Percentiles rank a stretch among this genome's conserved stretches.
phyloP scores from a whole-genome alignment of 2,888 invertebrate species.

The Coelopa pilipes region DNA sequence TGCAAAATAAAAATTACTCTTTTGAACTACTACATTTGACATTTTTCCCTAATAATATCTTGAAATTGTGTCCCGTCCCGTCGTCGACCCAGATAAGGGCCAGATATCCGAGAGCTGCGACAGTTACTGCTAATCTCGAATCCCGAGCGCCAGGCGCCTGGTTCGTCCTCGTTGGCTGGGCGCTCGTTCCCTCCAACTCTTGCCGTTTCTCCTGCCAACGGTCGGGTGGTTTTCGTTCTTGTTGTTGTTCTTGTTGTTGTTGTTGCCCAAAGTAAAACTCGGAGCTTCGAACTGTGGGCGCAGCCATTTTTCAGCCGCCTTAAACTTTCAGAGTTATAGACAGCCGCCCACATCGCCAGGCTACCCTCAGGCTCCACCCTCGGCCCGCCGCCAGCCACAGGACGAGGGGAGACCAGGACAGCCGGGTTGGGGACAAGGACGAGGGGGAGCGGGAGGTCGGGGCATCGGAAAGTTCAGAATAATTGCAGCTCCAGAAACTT shows the following conservation, averaged over 20 bases:
- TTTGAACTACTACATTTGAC: no score
- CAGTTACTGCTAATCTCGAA: constrained; percentile 38
- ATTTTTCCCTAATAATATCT: no score
- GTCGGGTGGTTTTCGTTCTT: no score
- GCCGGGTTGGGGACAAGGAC: background rate
- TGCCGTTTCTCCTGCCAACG: no score
- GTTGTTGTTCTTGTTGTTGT: background rate
- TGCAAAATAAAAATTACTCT: no score
- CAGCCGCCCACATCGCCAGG: background rate
- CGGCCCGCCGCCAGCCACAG: background rate
- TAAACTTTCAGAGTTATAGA: constrained; percentile 28
- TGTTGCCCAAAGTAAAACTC: constrained; percentile 25
- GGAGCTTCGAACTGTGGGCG: constrained; percentile 13
- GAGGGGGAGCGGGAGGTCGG: background rate
- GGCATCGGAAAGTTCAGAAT: constrained; percentile 7
- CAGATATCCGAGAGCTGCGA: background rate
- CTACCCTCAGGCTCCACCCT: background rate
- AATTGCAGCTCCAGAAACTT: constrained; percentile 29
- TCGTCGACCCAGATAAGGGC: no score
- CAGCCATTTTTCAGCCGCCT: constrained; percentile 36
- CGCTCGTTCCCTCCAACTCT: no score
- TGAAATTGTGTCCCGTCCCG: no score
- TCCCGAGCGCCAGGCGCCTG: no score
- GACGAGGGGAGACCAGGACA: background rate
- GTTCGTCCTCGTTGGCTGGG: no score